A percentile compares a stretch with the other conserved stretches of the same genome.
These are phyloP conservation scores for Astropecten irregularis DNA, from an alignment of 53 echinoderm and acorn worm genomes.

Conservation along the genomic window DNA sequence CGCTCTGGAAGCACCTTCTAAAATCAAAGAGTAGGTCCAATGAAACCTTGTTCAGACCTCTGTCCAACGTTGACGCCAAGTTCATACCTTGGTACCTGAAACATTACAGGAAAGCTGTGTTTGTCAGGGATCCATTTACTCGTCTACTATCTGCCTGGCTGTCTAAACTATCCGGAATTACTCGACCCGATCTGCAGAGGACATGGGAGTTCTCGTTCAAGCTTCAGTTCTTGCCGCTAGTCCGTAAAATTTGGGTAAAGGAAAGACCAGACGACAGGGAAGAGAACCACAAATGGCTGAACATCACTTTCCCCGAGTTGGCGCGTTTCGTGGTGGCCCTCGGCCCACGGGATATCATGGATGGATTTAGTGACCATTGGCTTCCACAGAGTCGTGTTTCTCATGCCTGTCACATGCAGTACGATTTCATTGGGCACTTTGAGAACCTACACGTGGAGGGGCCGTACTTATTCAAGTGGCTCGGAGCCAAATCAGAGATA, in stretches of 20 bases:
- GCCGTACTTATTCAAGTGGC: slow-evolving; percentile 62
- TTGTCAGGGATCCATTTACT: too few relatives aligned
- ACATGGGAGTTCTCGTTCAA: not conserved
- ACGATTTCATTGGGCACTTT: slow-evolving; percentile 74
- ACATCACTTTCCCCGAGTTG: not conserved
- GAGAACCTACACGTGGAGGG: slow-evolving; percentile 67
- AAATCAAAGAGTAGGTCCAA: too few relatives aligned
- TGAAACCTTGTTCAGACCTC: too few relatives aligned
- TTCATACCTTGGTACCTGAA: too few relatives aligned
- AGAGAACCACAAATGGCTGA: not conserved
- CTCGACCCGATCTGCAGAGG: not conserved
- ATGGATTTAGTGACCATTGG: slow-evolving; percentile 66
- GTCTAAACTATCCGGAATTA: not conserved
- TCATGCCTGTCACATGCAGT: slow-evolving; percentile 59
- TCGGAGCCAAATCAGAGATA: too few relatives aligned
- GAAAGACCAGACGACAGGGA: not conserved
- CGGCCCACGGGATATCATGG: not conserved
- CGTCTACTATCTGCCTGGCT: not conserved
- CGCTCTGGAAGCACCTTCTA: too few relatives aligned
- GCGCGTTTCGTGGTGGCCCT: not conserved
- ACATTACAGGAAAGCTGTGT: too few relatives aligned
- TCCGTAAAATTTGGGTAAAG: not conserved
- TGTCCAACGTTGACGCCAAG: too few relatives aligned
- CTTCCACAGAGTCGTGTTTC: slow-evolving; percentile 59
- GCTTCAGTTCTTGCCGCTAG: not conserved